Conservation (phyloP, 2,113 vertebrate genomes). For the Pardalotus punctatus region DNA sequence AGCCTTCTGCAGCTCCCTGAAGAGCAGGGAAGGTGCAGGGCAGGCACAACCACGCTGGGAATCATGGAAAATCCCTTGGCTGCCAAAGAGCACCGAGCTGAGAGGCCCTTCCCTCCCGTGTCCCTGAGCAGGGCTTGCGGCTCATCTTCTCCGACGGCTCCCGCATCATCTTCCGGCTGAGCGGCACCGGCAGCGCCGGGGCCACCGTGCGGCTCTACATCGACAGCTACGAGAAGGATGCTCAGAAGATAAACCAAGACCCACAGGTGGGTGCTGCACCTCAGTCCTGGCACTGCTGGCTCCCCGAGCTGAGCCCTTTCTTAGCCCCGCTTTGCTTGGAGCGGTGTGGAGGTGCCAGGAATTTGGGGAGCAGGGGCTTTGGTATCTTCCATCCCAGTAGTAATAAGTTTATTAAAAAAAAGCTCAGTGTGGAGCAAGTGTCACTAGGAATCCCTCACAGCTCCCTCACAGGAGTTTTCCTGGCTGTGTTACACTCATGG, state of each 20-base stretch:
- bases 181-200: constrained; percentile 94
- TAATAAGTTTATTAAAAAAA: not conserved
- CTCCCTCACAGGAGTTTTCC: not conserved
- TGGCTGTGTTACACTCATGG: not conserved
- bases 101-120: not conserved
- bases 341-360: not conserved
- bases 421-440: not conserved
- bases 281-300: accelerated
- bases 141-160: constrained; percentile 96
- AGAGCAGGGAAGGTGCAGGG: not conserved
- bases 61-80: not conserved
- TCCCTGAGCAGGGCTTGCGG: constrained; percentile 82
- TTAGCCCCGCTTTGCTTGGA: not conserved
- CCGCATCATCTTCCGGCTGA: constrained; percentile 95
- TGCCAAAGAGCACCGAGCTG: accelerated
- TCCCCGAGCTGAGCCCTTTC: not conserved
- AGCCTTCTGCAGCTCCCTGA: not conserved
- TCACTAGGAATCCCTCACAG: not conserved
- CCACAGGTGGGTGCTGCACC: constrained; percentile 81
- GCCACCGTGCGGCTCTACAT: constrained; percentile 95
- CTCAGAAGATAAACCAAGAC: constrained; percentile 88
- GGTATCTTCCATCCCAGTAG: not conserved
- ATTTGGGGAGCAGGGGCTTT: not conserved
- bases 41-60: accelerated
- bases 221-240: constrained; percentile 96